These are phyloP conservation scores for Brevimyrus niger DNA, from an alignment of 2,113 vertebrate genomes.

Conservation along the genomic window DNA sequence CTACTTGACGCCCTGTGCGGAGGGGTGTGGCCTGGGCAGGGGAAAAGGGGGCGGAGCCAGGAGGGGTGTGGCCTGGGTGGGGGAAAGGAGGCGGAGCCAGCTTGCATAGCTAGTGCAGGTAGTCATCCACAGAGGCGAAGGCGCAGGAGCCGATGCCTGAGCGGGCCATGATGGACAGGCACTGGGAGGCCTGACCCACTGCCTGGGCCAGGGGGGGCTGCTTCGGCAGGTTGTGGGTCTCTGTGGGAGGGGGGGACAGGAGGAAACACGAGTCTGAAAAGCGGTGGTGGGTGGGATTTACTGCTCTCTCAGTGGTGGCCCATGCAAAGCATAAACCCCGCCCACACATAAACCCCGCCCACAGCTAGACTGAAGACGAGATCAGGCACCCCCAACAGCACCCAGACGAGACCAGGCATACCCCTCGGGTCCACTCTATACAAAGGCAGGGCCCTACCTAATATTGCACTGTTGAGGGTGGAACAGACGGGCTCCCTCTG, in stretches of 20 bases:
- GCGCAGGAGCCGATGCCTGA: conserved; percentile 92
- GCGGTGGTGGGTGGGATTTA: not conserved
- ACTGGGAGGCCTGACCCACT: conserved; percentile 90
- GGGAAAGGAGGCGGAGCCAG: conserved; percentile 20
- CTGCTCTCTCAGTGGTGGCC: not conserved
- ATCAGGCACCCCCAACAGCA: not conserved
- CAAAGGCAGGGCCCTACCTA: conserved; percentile 62
- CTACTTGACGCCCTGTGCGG: conserved; percentile 20
- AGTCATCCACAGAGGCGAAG: conserved; percentile 94
- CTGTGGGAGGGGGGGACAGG: conserved; percentile 39
- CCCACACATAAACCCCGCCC: not conserved
- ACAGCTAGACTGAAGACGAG: not conserved
- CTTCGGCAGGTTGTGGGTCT: conserved; percentile 99
- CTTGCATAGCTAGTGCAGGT: conserved; percentile 86
- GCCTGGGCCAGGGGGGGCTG: conserved; percentile 92
- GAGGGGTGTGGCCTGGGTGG: conserved; percentile 18
- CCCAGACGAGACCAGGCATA: not conserved
- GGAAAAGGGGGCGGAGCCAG: conserved; percentile 22
- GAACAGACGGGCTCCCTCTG: conserved; percentile 98
- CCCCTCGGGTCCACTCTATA: not conserved
- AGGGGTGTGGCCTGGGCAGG: conserved; percentile 19
- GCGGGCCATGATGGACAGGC: conserved; percentile 94
- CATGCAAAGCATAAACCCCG: not conserved
- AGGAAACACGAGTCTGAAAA: not conserved
- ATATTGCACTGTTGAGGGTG: conserved; percentile 98